Evolutionary conservation across 2,113 vertebrate genomes (phyloP), one percentile per base, ranked within the genome.

Genomic region (Madoqua kirkii): DNA sequence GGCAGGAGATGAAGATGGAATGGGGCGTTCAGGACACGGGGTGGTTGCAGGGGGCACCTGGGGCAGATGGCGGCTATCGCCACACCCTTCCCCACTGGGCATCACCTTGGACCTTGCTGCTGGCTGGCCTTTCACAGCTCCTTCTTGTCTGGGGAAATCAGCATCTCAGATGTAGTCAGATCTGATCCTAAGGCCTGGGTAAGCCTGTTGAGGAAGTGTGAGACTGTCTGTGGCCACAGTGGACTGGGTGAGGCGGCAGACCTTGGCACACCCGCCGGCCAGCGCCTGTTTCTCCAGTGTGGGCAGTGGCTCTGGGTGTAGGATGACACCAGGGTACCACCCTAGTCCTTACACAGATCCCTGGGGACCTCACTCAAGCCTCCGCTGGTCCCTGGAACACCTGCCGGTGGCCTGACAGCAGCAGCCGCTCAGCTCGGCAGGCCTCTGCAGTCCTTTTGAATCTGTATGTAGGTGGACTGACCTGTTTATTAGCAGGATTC

Each of bases 391-490:
- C 79, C 36, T 27, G 5, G n/a, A 87, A 71, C 36, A 29, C 36
- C 45, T 45, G 10, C 14, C 15, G 2, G 55, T 83, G 90, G 29
- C 31, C 87, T 59, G n/a, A 96, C 29, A 31, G 52, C 29, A 60
- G 7, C 27, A 25, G 25, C n/a, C 43, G 33, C 31, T 55, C 31
- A 83, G 10, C 25, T 33, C 5, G 4, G 36, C 43, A 82, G 31
- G 55, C 36, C 27, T 84, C 31, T 31, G 2, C 52, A 9, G 45
- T 71, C 74, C 11, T 78, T 94, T 79, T 45, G 25, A 33, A 17
- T 55, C 59, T 48, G 4, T 54, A 16, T 2, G 2, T 31, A 43
- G 45, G 71, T 50, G 13, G 82, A 40, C 9, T 0, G 0, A 76
- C 54, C 14, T 83, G 50, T 67, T 83, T 36, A 74, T 31, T 21